Base-by-base conservation (phyloP, 2,888 invertebrate species). In the Tetheella fluctuosa region DNA sequence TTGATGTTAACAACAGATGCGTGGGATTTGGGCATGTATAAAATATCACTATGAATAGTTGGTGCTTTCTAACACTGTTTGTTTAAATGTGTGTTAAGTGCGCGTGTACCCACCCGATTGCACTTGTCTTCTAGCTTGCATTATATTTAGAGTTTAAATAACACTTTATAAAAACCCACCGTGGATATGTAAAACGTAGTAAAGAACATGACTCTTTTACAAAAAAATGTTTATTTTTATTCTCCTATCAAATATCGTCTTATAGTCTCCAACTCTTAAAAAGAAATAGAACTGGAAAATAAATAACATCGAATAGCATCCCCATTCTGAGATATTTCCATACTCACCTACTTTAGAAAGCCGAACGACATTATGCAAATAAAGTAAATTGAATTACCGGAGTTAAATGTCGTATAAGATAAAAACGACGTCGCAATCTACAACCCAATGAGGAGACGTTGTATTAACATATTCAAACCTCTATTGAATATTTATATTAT, bases 401-500 rank as follows among this genome's bases (percentile, higher is more conserved):
- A 92, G 93, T 92, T 93, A 93, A 93, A 93, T 93, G 93, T 93
- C 88, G 90, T 89, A 91, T 92, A 89, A 93, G 93, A 93, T 93
- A 93, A 93, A 93, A 93, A 93, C 93, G 92, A 92, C 88, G 83
- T 83, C 78, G 90, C 90, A 87, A 92, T 93, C 92, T 92, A 91
- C 91, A 90, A 91, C 81, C 91, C 91, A 91, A 92, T 91, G 92
- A 90, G 91, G 84, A 91, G 88, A 86, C 85, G 77, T 75, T 77
- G 82, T 85, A 92, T 93, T 93, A 89, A 90, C 92, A 93, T 92
- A 92, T 91, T 91, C 89, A 90, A 86, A 85, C 83, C 85, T 84
- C 88, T 89, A 91, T 91, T 93, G 93, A 92, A 93, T 93, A 93
- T 93, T 90, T 93, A 93, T 92, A 89, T 84, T 82, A 81, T 81